Evolutionary conservation across 2,888 invertebrate species (phyloP).

Genomic region (Pyrrhia umbra): DNA sequence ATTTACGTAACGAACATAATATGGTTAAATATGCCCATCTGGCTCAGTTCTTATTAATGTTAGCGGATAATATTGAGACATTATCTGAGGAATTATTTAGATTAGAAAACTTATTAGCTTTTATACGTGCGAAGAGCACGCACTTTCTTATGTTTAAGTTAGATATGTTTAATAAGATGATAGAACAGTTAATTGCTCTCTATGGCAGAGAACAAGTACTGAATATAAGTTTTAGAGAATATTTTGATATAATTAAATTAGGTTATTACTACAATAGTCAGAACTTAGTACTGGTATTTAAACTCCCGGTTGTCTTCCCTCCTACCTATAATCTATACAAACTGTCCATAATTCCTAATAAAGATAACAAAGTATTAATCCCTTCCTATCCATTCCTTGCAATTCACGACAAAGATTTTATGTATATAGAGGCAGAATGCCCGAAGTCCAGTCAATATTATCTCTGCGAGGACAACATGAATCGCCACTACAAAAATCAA

Average conservation of each 20-base stretch:
- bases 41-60: slow-evolving; percentile 22
- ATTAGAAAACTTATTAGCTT: slow-evolving; percentile 27
- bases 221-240: slow-evolving; percentile 9
- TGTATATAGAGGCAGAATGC: too few relatives aligned
- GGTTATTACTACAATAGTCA: slow-evolving; percentile 14
- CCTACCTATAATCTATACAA: too few relatives aligned
- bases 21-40: slow-evolving; percentile 13
- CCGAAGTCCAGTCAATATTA: too few relatives aligned
- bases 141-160: slow-evolving; percentile 35
- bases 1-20: too few relatives aligned
- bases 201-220: slow-evolving; percentile 42
- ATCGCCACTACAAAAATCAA: too few relatives aligned
- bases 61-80: slow-evolving; percentile 17
- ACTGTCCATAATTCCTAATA: too few relatives aligned
- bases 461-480: too few relatives aligned
- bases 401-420: background rate
- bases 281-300: slow-evolving; percentile 2
- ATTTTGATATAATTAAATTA: too few relatives aligned
- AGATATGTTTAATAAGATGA: slow-evolving; percentile 42
- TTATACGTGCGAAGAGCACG: slow-evolving; percentile 11
- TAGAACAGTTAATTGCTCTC: slow-evolving; percentile 19
- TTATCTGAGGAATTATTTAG: slow-evolving; percentile 22
- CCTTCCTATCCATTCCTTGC: too few relatives aligned
- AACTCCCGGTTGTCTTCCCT: slow-evolving; percentile 10
- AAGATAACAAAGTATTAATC: too few relatives aligned